Base-by-base conservation (phyloP, 2,888 invertebrate species). In the Ligdia adustata region DNA sequence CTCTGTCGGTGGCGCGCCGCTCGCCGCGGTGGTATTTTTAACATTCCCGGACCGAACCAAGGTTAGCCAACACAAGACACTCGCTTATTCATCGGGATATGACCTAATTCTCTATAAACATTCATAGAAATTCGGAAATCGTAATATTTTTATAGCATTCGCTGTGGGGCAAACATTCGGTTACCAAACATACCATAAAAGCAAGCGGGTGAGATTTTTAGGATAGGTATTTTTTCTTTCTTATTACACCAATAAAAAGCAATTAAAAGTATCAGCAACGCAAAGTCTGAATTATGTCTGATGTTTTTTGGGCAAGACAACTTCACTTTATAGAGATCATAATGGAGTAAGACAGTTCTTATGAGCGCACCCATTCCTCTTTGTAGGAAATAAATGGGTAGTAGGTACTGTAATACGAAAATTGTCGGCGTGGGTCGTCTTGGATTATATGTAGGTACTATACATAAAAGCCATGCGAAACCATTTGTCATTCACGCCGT, bases 1-100 rank as follows among this genome's bases (percentile, higher is more conserved):
- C 26, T 53, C 71, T 69, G 77, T 68, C 20, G 55, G 72, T 69
- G 77, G 69, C n/a, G 7, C 6, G 7, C 7, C 68, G 76, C 66
- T 66, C 69, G 69, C 69, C 74, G 77, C 80, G 75, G 74, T 67
- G 86, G 87, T 90, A 90, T 89, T 89, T 90, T 88, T 90, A 90
- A 90, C 90, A 89, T 89, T 88, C 89, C 84, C 89, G 79, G 87
- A 83, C 80, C 86, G 84, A 76, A 81, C 82, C 89, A 89, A 90
- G 89, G 89, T 88, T 88, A 84, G 72, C 79, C 74, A 75, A 85
- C 79, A n/a, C 75, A 76, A 86, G 85, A 88, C 82, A 81, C 78
- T 72, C 76, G 80, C 77, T 84, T 87, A 88, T 88, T 83, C 87
- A 84, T 85, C 75, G 72, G 79, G 79, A 82, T 86, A 88, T 89